Percentiles rank a stretch among this genome's conserved stretches.
These are phyloP conservation scores for Pentamera pediparva DNA, from an alignment of 53 echinoderm and acorn worm species.

Conservation along the genomic window DNA sequence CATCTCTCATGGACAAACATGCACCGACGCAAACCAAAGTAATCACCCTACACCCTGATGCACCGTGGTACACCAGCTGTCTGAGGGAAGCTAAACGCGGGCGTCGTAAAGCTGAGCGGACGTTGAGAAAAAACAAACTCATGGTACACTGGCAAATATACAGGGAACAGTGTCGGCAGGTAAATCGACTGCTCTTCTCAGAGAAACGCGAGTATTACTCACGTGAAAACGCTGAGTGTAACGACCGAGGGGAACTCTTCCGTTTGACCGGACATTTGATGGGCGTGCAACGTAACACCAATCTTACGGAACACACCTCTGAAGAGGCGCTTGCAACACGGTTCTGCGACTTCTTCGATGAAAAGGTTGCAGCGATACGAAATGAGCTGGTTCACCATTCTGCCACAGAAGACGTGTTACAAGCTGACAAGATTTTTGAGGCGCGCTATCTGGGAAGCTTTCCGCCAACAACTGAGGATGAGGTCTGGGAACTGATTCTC, in stretches of 20 bases:
- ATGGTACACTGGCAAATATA: conserved; percentile 16
- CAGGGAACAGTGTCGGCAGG: conserved; percentile 7
- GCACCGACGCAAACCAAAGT: neutral
- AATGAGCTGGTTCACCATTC: too few relatives aligned
- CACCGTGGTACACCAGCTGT: conserved; percentile 8
- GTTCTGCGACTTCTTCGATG: conserved; percentile 11
- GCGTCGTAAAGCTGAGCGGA: conserved; percentile 11
- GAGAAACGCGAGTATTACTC: conserved; percentile 17
- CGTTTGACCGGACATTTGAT: neutral
- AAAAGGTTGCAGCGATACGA: conserved; percentile 13
- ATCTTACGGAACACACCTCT: neutral
- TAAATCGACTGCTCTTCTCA: neutral
- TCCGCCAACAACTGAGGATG: too few relatives aligned
- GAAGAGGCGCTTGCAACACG: conserved; percentile 3
- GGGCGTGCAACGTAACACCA: neutral
- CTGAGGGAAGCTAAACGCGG: conserved; percentile 16
- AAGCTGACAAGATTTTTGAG: too few relatives aligned
- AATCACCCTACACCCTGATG: conserved; percentile 7
- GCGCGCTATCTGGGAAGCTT: too few relatives aligned
- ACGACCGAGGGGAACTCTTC: conserved; percentile 9
- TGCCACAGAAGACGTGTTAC: too few relatives aligned
- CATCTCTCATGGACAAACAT: conserved; percentile 1
- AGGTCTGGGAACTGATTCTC: too few relatives aligned
- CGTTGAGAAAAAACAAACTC: conserved; percentile 23
- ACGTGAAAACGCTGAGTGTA: conserved; percentile 3